Evolutionary conservation across 2,888 invertebrate species (phyloP).

Genomic region (Drepanosiphum platanoidis): DNA sequence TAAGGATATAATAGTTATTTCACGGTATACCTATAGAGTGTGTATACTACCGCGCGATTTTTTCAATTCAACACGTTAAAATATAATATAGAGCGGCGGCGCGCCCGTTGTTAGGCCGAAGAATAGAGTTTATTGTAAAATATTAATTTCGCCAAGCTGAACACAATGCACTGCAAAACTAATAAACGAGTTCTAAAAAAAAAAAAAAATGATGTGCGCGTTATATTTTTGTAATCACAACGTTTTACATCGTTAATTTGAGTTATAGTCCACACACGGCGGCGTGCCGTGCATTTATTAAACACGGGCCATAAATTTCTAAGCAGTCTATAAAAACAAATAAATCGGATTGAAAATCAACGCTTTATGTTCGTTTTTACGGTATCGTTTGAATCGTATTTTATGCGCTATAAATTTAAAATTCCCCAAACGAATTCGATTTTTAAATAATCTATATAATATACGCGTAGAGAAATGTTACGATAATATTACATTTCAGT

Average conservation of each 20-base stretch:
- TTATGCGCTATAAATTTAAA: background rate
- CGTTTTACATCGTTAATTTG: background rate
- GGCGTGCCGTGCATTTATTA: background rate
- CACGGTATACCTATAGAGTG: too few species aligned
- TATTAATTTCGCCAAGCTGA: constrained; percentile 7
- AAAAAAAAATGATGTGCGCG: background rate
- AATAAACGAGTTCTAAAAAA: background rate
- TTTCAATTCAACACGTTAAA: background rate
- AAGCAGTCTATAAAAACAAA: background rate
- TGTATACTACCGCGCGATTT: background rate
- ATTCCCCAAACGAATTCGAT: background rate
- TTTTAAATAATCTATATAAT: background rate
- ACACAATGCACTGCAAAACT: background rate
- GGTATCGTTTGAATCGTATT: background rate
- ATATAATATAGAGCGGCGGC: background rate
- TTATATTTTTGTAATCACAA: background rate
- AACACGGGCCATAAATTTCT: background rate
- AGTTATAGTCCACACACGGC: background rate
- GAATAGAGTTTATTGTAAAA: constrained; percentile 7
- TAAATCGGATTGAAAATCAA: constrained; percentile 6
- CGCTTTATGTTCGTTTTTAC: background rate
- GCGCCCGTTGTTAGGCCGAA: background rate
- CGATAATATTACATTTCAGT: background rate
- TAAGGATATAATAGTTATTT: background rate
- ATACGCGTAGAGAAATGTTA: too few species aligned